Percentiles rank a stretch among this genome's conserved stretches.
Conservation (phyloP, 2,888 invertebrate species). For the Caenorhabditis drosophilae region DNA sequence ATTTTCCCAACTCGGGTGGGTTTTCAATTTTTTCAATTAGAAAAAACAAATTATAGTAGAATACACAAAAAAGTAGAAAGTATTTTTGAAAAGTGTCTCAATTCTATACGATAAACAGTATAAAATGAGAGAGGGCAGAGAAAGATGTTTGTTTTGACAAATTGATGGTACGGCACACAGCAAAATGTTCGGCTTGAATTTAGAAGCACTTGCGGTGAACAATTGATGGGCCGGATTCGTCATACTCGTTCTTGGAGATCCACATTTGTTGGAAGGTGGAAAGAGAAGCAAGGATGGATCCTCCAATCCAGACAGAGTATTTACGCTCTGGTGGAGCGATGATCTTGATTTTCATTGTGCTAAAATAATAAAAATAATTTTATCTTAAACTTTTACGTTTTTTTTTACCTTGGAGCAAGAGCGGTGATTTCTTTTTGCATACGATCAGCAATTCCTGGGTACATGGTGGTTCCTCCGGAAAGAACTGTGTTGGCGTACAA, state of each 20-base stretch:
- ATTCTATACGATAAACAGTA: conserved; percentile 15
- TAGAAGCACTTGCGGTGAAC: conserved; percentile 63
- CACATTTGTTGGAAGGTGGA: conserved; percentile 91
- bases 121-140: conserved; percentile 7
- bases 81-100: background rate
- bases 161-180: conserved; percentile 6
- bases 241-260: conserved; percentile 82
- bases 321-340: conserved; percentile 82
- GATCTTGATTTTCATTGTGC: conserved; percentile 75
- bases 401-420: conserved; percentile 76
- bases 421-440: conserved; percentile 85
- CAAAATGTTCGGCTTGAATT: conserved; percentile 6
- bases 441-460: conserved; percentile 93
- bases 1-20: conserved; percentile 20
- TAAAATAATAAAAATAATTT: conserved; percentile 23
- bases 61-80: background rate
- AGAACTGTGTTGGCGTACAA: conserved; percentile 77
- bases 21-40: conserved; percentile 26
- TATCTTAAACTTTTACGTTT: background rate
- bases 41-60: too few relatives aligned
- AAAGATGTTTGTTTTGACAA: conserved; percentile 31
- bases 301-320: conserved; percentile 97
- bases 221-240: conserved; percentile 71
- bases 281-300: conserved; percentile 90
- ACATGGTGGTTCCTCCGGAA: conserved; percentile 79